These are phyloP conservation scores for Labeo calbasu DNA, from an alignment of 2,797 vertebrate genomes.

Conservation along the genomic window DNA sequence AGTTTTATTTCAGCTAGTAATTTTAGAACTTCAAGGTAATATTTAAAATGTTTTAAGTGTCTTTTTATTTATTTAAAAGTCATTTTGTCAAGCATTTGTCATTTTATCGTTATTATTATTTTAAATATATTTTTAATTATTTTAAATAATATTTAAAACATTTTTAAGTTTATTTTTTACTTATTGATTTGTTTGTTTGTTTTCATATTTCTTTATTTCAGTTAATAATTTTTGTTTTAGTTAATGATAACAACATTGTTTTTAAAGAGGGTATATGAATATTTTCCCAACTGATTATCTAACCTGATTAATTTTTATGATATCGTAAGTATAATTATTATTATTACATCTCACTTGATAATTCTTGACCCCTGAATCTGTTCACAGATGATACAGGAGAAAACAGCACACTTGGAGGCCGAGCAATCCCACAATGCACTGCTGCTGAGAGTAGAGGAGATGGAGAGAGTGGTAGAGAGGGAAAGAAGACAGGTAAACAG, in stretches of 20 bases:
- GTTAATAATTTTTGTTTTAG: too few relatives aligned
- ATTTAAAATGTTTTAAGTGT: neutral
- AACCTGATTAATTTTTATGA: neutral
- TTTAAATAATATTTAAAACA: too few relatives aligned
- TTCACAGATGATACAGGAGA: constrained; percentile 73
- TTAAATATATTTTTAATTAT: too few relatives aligned
- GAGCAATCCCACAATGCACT: constrained; percentile 72
- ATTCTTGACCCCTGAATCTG: neutral
- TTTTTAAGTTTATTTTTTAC: too few relatives aligned
- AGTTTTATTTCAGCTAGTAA: too few relatives aligned
- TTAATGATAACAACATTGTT: neutral
- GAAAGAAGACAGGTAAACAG: constrained; percentile 73
- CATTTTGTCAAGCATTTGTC: too few relatives aligned
- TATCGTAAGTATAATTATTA: neutral
- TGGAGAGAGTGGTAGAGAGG: constrained; percentile 71
- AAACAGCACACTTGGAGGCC: constrained; percentile 64
- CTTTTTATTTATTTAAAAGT: neutral
- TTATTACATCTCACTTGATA: neutral
- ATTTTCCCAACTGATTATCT: neutral
- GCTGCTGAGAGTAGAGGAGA: constrained; percentile 72
- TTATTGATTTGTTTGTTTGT: too few relatives aligned
- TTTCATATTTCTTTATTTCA: neutral
- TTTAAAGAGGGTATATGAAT: neutral
- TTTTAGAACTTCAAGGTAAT: neutral
- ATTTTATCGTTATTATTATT: too few relatives aligned